Conservation (phyloP, 2,797 vertebrate species). For the Podarcis siculus region DNA sequence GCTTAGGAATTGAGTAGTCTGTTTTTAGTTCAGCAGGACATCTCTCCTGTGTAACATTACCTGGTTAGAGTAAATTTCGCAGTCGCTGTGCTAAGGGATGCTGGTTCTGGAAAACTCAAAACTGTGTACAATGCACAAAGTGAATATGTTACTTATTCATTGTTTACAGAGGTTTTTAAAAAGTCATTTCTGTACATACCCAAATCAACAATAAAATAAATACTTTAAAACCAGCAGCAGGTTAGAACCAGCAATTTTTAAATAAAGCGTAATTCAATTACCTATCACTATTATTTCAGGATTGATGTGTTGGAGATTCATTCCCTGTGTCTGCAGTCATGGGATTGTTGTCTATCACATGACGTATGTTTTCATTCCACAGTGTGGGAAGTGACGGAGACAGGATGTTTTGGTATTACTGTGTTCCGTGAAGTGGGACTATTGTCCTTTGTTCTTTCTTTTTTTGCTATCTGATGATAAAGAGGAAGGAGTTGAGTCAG, state of each 20-base stretch:
- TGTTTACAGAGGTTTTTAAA: not conserved
- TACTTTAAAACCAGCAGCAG: not conserved
- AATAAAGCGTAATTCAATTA: not conserved
- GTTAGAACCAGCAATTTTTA: not conserved
- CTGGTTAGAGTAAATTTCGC: conserved; percentile 28
- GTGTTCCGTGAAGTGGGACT: too few relatives aligned
- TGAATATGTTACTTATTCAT: not conserved
- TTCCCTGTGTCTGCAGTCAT: too few relatives aligned
- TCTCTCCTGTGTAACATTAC: conserved; percentile 37
- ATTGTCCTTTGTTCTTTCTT: too few relatives aligned
- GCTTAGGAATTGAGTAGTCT: conserved; percentile 17
- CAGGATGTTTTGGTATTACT: too few relatives aligned
- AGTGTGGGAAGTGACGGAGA: too few relatives aligned
- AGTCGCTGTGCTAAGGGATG: conserved; percentile 15
- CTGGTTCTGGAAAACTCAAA: conserved; percentile 11
- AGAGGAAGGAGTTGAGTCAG: too few relatives aligned
- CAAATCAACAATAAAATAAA: not conserved
- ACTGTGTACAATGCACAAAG: not conserved
- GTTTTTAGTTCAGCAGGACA: conserved; percentile 35
- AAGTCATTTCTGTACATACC: not conserved
- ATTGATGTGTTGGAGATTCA: not conserved
- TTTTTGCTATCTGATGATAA: too few relatives aligned
- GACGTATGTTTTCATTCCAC: too few relatives aligned
- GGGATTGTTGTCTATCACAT: too few relatives aligned
- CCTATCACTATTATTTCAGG: too few relatives aligned